Evolutionary conservation across 2,113 vertebrate genomes (phyloP).

Genomic region (Mesoclemmys tuberculata): DNA sequence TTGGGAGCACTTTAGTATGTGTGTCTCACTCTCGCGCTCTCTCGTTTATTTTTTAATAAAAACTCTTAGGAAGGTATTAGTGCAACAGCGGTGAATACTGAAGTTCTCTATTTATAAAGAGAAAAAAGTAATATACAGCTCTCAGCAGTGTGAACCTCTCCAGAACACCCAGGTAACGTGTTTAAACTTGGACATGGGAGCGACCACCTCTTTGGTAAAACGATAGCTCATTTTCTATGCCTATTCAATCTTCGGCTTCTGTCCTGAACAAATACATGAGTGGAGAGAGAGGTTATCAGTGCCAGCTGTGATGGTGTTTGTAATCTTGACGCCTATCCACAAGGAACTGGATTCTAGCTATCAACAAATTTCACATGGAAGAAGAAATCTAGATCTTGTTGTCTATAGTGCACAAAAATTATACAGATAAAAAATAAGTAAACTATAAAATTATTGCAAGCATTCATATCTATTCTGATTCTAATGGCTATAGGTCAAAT

Average conservation of each 20-base stretch:
- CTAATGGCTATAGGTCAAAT: not conserved
- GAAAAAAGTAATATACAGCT: not conserved
- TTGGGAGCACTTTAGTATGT: not conserved
- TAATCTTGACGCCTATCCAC: not conserved
- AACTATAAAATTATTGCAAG: not conserved
- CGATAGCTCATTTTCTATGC: not conserved
- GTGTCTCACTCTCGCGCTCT: not conserved
- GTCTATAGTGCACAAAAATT: not conserved
- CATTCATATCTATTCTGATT: not conserved
- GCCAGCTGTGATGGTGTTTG: not conserved
- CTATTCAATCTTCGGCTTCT: not conserved
- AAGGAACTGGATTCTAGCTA: not conserved
- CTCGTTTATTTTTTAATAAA: not conserved
- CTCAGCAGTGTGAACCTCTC: not conserved
- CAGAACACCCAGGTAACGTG: not conserved
- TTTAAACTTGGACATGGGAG: not conserved
- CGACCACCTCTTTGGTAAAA: not conserved
- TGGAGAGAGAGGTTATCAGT: not conserved
- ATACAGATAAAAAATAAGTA: not conserved
- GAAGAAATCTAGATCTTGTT: not conserved
- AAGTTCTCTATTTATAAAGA: not conserved
- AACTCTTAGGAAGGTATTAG: not conserved
- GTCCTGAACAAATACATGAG: not conserved
- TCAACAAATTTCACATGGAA: not conserved
- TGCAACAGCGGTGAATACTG: not conserved